phyloP scores from a whole-genome alignment of 2,797 vertebrate genomes.

The Denticeps clupeoides region DNA sequence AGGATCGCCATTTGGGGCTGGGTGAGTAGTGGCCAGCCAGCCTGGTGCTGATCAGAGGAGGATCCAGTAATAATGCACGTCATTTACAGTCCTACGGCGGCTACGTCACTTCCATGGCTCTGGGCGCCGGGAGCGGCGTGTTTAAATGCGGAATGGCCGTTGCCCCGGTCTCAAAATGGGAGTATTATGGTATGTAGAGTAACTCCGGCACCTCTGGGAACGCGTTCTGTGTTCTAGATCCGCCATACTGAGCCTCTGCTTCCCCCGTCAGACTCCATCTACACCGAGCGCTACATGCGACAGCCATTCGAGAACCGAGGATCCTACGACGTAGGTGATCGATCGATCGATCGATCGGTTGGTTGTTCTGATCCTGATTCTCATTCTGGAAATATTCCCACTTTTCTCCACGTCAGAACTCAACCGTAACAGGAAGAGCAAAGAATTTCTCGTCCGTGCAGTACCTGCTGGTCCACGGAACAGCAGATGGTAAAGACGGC shows the following conservation, averaged over 20 bases:
- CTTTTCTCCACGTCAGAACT: too few relatives aligned
- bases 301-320: conserved; percentile 62
- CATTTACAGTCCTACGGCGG: conserved; percentile 92
- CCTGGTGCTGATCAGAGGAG: not conserved
- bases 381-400: too few relatives aligned
- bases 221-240: not conserved
- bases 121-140: conserved; percentile 78
- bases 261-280: conserved; percentile 71
- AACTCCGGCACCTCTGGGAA: not conserved
- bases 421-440: conserved; percentile 83
- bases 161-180: conserved; percentile 89
- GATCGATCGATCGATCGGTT: not conserved
- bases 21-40: conserved; percentile 61
- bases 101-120: conserved; percentile 89
- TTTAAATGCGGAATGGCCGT: conserved; percentile 97
- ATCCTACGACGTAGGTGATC: conserved; percentile 66
- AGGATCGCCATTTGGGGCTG: conserved; percentile 94
- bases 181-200: conserved; percentile 77
- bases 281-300: conserved; percentile 93
- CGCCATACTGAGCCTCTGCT: not conserved
- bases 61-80: too few relatives aligned
- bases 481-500: conserved; percentile 81
- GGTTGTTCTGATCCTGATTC: not conserved
- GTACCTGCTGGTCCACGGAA: conserved; percentile 94
- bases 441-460: conserved; percentile 81